Percentiles rank a stretch among this genome's conserved stretches.
Conservation (phyloP, 2,113 vertebrate genomes). For the Anhinga rufa region DNA sequence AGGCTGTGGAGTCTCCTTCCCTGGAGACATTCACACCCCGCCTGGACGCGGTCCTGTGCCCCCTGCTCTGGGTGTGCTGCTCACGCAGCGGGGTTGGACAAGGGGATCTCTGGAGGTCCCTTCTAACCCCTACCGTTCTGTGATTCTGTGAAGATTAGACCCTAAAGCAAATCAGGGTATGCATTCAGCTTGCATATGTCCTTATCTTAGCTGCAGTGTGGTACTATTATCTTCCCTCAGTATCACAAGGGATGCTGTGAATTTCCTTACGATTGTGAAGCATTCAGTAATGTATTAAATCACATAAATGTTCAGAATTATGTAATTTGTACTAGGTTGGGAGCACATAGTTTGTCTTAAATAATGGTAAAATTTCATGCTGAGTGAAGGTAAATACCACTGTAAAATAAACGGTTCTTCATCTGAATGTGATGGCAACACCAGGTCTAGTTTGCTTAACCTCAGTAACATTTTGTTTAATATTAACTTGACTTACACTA, state of each 20-base stretch:
- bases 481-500: neutral
- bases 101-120: too few species aligned
- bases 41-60: too few species aligned
- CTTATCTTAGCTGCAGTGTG: neutral
- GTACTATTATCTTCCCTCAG: neutral
- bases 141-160: neutral
- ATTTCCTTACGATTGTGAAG: neutral
- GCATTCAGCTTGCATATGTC: neutral
- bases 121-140: too few species aligned
- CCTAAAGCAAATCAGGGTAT: neutral
- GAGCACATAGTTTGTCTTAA: neutral
- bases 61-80: too few species aligned
- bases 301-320: neutral
- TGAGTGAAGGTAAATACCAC: neutral
- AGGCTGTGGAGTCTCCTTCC: too few species aligned
- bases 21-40: too few species aligned
- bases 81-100: too few species aligned
- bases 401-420: neutral
- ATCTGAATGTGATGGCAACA: neutral
- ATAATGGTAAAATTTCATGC: neutral
- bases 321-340: neutral
- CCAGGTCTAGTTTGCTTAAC: neutral
- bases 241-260: neutral
- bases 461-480: neutral
- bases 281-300: neutral